Conservation (phyloP, 2,797 vertebrate species). For the Pyrrhura leucotis region DNA sequence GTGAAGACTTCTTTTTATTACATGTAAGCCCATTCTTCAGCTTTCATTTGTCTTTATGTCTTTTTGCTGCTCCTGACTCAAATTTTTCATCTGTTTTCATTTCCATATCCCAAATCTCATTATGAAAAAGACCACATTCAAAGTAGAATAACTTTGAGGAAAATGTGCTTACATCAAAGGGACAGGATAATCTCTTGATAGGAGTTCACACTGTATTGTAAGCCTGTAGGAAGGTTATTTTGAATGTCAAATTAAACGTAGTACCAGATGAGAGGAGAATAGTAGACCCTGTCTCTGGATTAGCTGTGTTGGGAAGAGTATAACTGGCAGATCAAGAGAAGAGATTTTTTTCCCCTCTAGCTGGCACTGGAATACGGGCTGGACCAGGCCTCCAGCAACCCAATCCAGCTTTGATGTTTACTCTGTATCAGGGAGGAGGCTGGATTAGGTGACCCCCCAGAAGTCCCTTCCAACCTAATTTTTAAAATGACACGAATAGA, state of each 20-base stretch:
- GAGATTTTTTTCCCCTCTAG: not conserved
- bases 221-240: not conserved
- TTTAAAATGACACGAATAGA: not conserved
- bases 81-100: not conserved
- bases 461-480: not conserved
- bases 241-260: not conserved
- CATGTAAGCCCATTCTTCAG: not conserved
- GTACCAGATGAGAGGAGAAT: not conserved
- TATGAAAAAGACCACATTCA: not conserved
- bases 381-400: not conserved
- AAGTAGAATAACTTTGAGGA: not conserved
- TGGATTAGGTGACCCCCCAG: not conserved
- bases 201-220: not conserved
- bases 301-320: not conserved
- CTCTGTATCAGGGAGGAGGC: not conserved
- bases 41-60: not conserved
- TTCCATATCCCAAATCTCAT: not conserved
- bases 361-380: not conserved
- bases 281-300: not conserved
- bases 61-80: not conserved
- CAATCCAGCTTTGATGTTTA: not conserved
- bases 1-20: not conserved
- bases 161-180: not conserved
- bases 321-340: not conserved
- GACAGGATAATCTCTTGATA: not conserved